Evolutionary conservation across 1,140 invertebrate genomes (phyloP), one percentile per base, ranked within the genome.

Genomic region (Colletes latitarsis): DNA sequence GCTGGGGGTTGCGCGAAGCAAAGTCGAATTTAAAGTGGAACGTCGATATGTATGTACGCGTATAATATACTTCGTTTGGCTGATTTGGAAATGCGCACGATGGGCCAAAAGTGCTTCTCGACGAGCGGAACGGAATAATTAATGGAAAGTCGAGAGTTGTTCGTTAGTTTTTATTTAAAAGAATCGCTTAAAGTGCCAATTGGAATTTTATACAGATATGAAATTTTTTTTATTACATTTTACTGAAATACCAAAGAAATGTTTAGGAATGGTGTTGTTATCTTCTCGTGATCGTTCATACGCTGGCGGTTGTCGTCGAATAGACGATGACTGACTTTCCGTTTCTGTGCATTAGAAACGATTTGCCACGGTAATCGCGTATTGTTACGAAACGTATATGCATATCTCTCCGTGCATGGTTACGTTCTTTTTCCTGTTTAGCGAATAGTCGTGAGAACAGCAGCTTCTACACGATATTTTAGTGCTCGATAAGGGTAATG

Each of bases 401-500:
- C 41, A 9, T 10, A 21, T 30, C 19, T n/a, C n/a, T 17, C 3
- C 39, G 52, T 43, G n/a, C 41, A 12, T 6, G 30, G 12, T 41
- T 58, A 58, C 63, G 62, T 80, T 75, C 63, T 57, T 67, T 58
- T 80, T 73, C 62, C 63, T 74, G 72, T 67, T 80, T 67, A 60
- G 52, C 60, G 52, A 58, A 66, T 58, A 64, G 39, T 49, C 49
- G 70, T 9, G 72, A 19, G 41, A 39, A 67, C 78, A 43, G 8
- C 60, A 30, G 14, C 46, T 14, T 19, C 12, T 46, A n/a, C 60
- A 52, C 78, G 78, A 75, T 80, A 80, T 80, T 80, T 80, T 63
- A 80, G 21, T 17, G 62, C 62, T 80, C 78, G 78, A 80, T 80
- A 80, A 80, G 78, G 78, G 64, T 80, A 80, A 80, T 75, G 78